These are phyloP conservation scores for Hybognathus amarus DNA, from an alignment of 2,797 vertebrate genomes.

Conservation along the genomic window DNA sequence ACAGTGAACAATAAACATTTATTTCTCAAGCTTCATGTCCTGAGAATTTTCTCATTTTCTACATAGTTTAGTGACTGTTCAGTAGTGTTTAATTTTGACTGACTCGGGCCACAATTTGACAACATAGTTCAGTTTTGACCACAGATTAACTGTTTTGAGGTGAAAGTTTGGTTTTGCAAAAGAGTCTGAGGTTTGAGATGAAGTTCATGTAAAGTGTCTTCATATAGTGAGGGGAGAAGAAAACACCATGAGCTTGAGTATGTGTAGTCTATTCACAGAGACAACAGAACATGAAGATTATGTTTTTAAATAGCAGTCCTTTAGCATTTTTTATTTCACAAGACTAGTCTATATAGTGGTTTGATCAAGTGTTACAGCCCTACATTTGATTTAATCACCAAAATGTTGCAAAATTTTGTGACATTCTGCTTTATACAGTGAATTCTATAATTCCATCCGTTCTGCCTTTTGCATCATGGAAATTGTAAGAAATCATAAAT, in stretches of 20 bases:
- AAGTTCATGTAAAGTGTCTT: not conserved
- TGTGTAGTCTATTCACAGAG: not conserved
- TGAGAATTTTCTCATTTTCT: too few relatives aligned
- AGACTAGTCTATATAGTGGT: not conserved
- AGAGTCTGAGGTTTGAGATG: too few relatives aligned
- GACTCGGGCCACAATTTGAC: too few relatives aligned
- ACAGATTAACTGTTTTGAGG: too few relatives aligned
- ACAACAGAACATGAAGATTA: not conserved
- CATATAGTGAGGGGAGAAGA: not conserved
- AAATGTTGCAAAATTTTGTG: not conserved
- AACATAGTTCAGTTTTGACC: too few relatives aligned
- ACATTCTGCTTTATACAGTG: too few relatives aligned
- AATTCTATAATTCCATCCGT: not conserved
- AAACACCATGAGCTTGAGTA: not conserved
- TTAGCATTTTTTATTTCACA: not conserved
- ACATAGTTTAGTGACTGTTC: too few relatives aligned
- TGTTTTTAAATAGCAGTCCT: not conserved
- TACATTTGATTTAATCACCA: not conserved
- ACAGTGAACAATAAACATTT: too few relatives aligned
- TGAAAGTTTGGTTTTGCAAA: too few relatives aligned
- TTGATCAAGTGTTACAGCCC: not conserved
- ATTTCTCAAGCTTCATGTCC: too few relatives aligned
- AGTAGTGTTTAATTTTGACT: too few relatives aligned
- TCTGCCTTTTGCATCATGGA: not conserved
- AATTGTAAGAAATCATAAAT: too few relatives aligned